A percentile compares a stretch with the other conserved stretches of the same genome.
phyloP scores from a whole-genome alignment of 2,797 vertebrate species.

The Tauraco hartlaubi region DNA sequence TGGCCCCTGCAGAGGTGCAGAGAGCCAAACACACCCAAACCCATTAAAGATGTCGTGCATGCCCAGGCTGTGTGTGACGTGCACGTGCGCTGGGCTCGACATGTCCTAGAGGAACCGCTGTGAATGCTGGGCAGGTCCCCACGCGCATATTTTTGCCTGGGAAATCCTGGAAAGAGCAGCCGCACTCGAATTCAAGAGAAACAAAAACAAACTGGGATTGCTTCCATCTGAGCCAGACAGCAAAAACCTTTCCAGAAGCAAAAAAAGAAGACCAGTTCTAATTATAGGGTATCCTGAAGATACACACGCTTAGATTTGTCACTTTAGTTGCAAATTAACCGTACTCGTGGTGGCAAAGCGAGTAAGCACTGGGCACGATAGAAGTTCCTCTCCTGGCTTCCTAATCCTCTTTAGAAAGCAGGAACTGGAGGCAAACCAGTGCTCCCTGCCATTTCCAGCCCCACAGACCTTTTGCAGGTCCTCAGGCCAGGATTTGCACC shows the following conservation, averaged over 20 bases:
- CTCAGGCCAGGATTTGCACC: not conserved
- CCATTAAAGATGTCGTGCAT: rapidly evolving
- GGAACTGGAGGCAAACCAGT: rapidly evolving
- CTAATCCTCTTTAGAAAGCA: not conserved
- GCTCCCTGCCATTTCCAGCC: not conserved
- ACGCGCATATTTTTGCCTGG: not conserved
- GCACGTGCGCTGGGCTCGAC: rapidly evolving
- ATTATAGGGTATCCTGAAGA: slow-evolving; percentile 47
- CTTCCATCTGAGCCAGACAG: slow-evolving; percentile 62
- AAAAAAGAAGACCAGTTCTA: not conserved
- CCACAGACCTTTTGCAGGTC: not conserved
- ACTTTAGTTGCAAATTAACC: not conserved
- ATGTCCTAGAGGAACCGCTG: not conserved
- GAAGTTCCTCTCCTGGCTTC: not conserved
- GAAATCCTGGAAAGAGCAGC: slow-evolving; percentile 66
- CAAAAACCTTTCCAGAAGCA: slow-evolving; percentile 25
- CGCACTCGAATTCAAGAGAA: not conserved
- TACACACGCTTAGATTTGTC: not conserved
- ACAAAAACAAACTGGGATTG: slow-evolving; percentile 53
- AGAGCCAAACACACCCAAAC: not conserved
- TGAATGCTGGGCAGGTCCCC: not conserved
- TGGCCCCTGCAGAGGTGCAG: not conserved
- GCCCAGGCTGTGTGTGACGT: not conserved
- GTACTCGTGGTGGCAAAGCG: not conserved
- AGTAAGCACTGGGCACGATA: not conserved